Conservation (phyloP, 2,797 vertebrate species). For the Tragelaphus eurycerus region DNA sequence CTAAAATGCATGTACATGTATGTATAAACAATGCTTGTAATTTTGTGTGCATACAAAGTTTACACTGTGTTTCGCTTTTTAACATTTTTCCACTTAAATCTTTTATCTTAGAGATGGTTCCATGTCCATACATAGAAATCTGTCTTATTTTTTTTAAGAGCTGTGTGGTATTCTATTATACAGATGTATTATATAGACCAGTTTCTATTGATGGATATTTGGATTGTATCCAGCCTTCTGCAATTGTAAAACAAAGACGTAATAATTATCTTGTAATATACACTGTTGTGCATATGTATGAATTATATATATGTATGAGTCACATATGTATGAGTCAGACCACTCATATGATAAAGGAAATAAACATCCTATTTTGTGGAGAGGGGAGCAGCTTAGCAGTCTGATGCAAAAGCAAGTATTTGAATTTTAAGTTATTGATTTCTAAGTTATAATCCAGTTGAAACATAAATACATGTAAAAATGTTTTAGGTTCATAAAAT, state of each 20-base stretch:
- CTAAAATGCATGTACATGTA: background rate
- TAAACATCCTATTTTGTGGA: background rate
- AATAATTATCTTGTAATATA: conserved; percentile 1
- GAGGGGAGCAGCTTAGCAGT: background rate
- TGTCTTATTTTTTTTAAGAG: background rate
- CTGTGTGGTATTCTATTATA: background rate
- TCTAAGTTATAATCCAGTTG: background rate
- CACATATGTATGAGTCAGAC: background rate
- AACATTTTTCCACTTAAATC: background rate
- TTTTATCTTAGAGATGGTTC: conserved; percentile 28
- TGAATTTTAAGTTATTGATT: background rate
- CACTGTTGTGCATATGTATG: background rate
- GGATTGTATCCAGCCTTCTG: background rate
- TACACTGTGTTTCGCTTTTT: background rate
- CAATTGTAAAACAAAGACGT: background rate
- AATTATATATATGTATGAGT: background rate
- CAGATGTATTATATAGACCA: background rate
- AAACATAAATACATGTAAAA: conserved; percentile 20
- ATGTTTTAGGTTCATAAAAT: background rate
- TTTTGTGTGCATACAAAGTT: background rate
- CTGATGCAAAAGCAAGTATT: background rate
- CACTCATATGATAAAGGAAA: background rate
- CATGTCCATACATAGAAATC: background rate
- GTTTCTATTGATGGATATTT: background rate
- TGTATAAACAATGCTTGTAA: background rate